These are phyloP conservation scores for Poeciliopsis presidionis DNA, from an alignment of 2,797 vertebrate species.

Conservation along the genomic window DNA sequence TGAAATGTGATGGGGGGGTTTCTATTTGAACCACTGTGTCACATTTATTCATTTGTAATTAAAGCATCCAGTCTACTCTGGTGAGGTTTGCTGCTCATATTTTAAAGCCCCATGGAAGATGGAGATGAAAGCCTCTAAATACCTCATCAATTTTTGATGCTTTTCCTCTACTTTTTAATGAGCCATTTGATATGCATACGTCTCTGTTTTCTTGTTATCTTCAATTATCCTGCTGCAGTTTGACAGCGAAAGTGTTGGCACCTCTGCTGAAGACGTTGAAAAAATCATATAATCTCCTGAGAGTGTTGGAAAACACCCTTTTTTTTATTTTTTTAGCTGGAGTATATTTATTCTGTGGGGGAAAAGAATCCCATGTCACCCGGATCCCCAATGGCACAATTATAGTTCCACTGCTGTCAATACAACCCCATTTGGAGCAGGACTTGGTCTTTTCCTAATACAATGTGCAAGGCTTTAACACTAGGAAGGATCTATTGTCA, in stretches of 20 bases:
- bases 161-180: slow-evolving; percentile 23
- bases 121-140: slow-evolving; percentile 46
- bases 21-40: slow-evolving; percentile 73
- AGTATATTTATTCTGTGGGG: not conserved
- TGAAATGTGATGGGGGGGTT: slow-evolving; percentile 42
- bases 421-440: not conserved
- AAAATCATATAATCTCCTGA: not conserved
- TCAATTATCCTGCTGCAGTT: not conserved
- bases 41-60: slow-evolving; percentile 78
- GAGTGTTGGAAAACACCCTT: not conserved
- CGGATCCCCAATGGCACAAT: not conserved
- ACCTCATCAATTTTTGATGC: slow-evolving; percentile 22
- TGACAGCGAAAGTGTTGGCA: not conserved
- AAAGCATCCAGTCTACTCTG: slow-evolving; percentile 66
- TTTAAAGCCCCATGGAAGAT: slow-evolving; percentile 59
- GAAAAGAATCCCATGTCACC: not conserved
- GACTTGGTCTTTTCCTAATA: not conserved
- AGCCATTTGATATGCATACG: slow-evolving; percentile 27
- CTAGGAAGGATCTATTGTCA: not conserved
- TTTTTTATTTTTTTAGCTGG: not conserved
- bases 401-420: not conserved
- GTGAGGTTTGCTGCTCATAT: slow-evolving; percentile 64
- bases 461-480: not conserved
- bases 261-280: not conserved
- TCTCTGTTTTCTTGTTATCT: slow-evolving; percentile 15